Conservation (phyloP, 2,888 invertebrate genomes). For the Syrphus vitripennis region DNA sequence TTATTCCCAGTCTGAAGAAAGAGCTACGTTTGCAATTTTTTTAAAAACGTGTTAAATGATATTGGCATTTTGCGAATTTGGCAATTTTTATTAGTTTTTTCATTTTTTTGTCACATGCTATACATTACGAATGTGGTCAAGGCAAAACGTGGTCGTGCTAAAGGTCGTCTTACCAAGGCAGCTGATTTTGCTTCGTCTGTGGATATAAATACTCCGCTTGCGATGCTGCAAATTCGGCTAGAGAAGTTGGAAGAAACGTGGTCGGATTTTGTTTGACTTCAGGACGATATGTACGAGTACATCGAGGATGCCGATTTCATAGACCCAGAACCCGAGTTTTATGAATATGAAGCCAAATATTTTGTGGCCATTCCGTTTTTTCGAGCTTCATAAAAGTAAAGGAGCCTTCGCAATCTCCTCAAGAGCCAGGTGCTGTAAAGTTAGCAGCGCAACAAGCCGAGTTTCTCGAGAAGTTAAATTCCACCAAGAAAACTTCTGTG, state of each 20-base stretch:
- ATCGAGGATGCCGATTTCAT: background rate
- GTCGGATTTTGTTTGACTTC: background rate
- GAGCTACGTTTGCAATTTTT: too few species aligned
- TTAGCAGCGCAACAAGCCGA: slow-evolving; percentile 2
- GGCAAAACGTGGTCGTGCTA: background rate
- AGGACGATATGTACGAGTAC: background rate
- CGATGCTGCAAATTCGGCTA: background rate
- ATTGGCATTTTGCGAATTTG: too few species aligned
- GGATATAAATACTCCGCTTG: background rate
- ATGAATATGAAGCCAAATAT: background rate
- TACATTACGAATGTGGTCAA: background rate
- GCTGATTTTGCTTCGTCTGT: background rate
- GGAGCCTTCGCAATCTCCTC: background rate
- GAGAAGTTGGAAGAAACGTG: background rate
- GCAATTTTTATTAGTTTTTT: too few species aligned
- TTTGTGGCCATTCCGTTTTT: slow-evolving; percentile 8
- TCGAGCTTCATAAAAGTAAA: background rate
- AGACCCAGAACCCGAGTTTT: background rate
- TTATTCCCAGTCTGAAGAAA: too few species aligned
- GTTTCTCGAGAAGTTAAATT: background rate
- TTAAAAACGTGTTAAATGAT: too few species aligned
- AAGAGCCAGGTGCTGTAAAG: background rate
- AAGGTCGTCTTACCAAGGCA: background rate
- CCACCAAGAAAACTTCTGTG: background rate
- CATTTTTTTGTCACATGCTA: too few species aligned